phyloP scores from a whole-genome alignment of 1,140 invertebrate genomes.

The Procambarus clarkii region DNA sequence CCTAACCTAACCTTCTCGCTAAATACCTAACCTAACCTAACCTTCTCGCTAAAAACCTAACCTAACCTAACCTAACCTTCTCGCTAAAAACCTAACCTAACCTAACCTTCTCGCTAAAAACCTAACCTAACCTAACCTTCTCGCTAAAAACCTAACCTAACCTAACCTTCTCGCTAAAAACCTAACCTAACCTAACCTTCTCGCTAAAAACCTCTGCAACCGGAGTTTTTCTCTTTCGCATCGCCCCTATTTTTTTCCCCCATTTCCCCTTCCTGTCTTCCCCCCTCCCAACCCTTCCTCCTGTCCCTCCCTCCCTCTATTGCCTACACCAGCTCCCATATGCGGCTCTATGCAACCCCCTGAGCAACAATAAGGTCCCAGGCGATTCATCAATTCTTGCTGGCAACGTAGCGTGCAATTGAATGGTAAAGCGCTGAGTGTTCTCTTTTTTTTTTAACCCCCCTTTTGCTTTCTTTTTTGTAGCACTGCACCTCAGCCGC shows the following conservation, averaged over 20 bases:
- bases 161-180: too few species aligned
- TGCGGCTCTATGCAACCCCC: constrained; percentile 64
- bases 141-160: too few species aligned
- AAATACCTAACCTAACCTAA: too few species aligned
- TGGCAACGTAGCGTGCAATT: constrained; percentile 69
- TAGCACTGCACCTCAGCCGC: constrained; percentile 56
- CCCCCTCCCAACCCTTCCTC: not conserved
- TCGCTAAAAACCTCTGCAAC: constrained; percentile 32
- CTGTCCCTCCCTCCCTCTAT: constrained; percentile 9
- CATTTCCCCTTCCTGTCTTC: not conserved
- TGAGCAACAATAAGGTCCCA: constrained; percentile 62
- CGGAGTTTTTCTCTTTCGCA: constrained; percentile 12
- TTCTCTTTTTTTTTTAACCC: constrained; percentile 47
- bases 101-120: too few species aligned
- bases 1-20: too few species aligned
- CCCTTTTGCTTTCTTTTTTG: too few species aligned
- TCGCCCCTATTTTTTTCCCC: not conserved
- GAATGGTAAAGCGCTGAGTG: constrained; percentile 64
- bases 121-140: too few species aligned
- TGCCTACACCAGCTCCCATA: constrained; percentile 46
- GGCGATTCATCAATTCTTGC: constrained; percentile 68
- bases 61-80: too few species aligned
- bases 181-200: too few species aligned
- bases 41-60: too few species aligned
- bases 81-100: too few species aligned